phyloP scores from a whole-genome alignment of 2,113 vertebrate species.

The Desmodus rotundus region DNA sequence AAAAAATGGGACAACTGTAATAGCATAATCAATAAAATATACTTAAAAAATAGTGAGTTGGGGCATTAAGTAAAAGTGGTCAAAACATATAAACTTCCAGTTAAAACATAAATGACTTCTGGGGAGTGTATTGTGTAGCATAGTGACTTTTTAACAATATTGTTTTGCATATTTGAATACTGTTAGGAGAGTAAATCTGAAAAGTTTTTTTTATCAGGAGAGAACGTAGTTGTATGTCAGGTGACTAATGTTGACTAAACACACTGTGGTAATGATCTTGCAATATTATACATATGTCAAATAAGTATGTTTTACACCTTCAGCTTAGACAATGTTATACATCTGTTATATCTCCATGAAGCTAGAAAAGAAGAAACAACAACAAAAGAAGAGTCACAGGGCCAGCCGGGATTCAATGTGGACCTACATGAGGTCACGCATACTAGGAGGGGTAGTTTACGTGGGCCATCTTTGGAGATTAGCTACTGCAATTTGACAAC shows the following conservation, averaged over 20 bases:
- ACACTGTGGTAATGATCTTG: too few species aligned
- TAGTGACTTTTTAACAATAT: neutral
- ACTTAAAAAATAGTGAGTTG: neutral
- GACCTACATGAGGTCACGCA: neutral
- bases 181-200: too few species aligned
- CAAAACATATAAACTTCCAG: neutral
- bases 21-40: too few species aligned
- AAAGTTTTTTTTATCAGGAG: too few species aligned
- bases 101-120: neutral
- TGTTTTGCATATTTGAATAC: neutral
- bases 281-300: too few species aligned
- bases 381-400: neutral
- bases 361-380: neutral
- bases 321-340: neutral
- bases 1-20: too few species aligned
- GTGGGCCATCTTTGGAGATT: neutral
- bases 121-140: neutral
- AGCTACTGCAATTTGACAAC: neutral
- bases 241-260: too few species aligned
- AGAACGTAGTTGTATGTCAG: too few species aligned
- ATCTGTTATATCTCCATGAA: neutral
- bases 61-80: neutral
- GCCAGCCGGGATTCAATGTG: neutral
- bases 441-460: neutral
- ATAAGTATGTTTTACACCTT: too few species aligned